Percentiles rank a stretch among this genome's conserved stretches.
Evolutionary conservation across 1,140 invertebrate genomes (phyloP).

Genomic region (Phymorhynchus buccinoides): DNA sequence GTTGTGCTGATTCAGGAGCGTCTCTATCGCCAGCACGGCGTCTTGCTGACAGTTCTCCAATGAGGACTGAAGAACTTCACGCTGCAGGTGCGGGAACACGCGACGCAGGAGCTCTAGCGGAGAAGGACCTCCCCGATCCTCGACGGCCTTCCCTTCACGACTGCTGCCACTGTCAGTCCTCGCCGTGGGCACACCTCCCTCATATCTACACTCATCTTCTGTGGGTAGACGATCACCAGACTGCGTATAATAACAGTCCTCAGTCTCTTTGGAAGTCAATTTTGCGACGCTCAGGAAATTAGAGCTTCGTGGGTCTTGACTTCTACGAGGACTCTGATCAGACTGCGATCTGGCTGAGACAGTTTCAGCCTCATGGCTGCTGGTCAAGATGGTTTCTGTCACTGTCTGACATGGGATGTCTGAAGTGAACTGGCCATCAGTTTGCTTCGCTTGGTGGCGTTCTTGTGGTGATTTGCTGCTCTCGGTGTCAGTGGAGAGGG

Average conservation of each 20-base stretch:
- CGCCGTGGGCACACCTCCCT: neutral
- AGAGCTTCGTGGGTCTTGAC: neutral
- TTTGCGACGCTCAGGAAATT: neutral
- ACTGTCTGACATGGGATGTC: neutral
- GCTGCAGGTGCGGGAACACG: slow-evolving; percentile 88
- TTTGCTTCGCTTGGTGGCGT: neutral
- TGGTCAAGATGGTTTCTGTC: slow-evolving; percentile 18
- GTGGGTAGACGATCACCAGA: neutral
- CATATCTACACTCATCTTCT: neutral
- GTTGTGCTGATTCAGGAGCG: slow-evolving; percentile 69
- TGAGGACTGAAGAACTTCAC: slow-evolving; percentile 87
- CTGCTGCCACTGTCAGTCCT: neutral
- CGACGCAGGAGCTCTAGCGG: slow-evolving; percentile 84
- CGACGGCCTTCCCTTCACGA: neutral
- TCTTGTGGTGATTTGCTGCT: slow-evolving; percentile 17
- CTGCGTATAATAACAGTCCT: neutral
- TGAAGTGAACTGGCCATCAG: neutral
- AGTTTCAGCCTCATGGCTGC: neutral
- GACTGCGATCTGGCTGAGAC: neutral
- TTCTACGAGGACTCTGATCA: neutral
- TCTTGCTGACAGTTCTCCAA: slow-evolving; percentile 84
- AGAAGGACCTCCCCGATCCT: slow-evolving; percentile 57
- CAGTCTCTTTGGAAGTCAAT: neutral
- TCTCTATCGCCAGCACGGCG: slow-evolving; percentile 91
- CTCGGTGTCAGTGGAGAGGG: slow-evolving; percentile 15